Base-by-base conservation (phyloP, 92 coral and sea anemone species). In the Palythoa heliodiscus region DNA sequence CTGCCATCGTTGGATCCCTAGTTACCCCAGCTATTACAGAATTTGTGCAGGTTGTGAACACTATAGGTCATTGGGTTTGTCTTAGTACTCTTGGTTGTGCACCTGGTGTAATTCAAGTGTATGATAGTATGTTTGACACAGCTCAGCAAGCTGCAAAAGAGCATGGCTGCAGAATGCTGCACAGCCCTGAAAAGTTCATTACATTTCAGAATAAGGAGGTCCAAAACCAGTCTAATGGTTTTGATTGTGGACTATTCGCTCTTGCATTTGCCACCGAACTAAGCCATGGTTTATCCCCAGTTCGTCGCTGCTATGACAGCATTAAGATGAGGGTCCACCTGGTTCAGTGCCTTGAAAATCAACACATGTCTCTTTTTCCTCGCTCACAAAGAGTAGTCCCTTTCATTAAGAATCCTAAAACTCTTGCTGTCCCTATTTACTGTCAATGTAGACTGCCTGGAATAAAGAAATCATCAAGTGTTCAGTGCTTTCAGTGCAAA, bases 1-100 rank as follows among this genome's bases (percentile, higher is more conserved):
- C 63, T 14, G 67, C 43, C 35, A 25, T 76, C 4, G 13, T 76
- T 35, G 73, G 39, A 35, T 14, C 68, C 55, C 52, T 76, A 29
- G 83, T 86, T 23, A 22, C 75, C 17, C 83, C 88, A 16, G 73
- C 88, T 2, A n/a, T 76, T 2, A 47, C 88, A 15, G 87, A 82
- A 38, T 86, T 89, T 67, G 78, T 87, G 2, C 90, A 82, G 78
- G 55, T 85, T 11, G 60, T 73, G 35, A 85, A 74, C 57, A 75
- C 82, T 57, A 74, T 83, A 1, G 43, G 25, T 6, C 83, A 76
- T 20, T 86, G 88, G 88, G 68, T 76, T 66, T 86, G 76, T 17
- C 37, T 86, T 14, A 86, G 66, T 25, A 82, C 77, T 11, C 60
- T 82, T 43, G 76, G 77, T 68, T 82, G 86, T 50, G 43, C 47